Base-by-base conservation (phyloP, 2,888 invertebrate species). In the Agriopis marginaria region DNA sequence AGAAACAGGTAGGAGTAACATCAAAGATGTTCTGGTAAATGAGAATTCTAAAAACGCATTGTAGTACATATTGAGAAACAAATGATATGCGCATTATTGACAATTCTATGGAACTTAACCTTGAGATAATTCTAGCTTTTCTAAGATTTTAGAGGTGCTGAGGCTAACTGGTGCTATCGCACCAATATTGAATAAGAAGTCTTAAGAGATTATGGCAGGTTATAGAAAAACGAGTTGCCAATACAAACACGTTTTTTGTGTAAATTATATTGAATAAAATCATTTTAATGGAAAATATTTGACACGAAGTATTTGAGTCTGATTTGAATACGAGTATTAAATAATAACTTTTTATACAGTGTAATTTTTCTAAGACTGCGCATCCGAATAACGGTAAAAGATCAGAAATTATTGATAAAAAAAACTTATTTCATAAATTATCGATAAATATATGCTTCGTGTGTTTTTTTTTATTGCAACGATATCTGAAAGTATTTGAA, bases 101-200 rank as follows among this genome's bases (percentile, higher is more conserved):
- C 42, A 10, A 58, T 65, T 66, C 55, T 50, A 49, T 61, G 42
- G 11, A 44, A 44, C 56, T 55, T 40, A 56, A 14, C 56, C 58
- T 58, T 45, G 58, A 14, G 47, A n/a, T n/a, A 45, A 58, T 58
- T 23, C 14, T 45, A 32, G 12, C n/a, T 45, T 56, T 58, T 58
- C 11, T 47, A 12, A 23, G 23, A 45, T 44, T 56, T 56, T 17
- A 6, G 44, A 56, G 40, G 14, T 17, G 17, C 5, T 9, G 10
- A 7, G 17, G 6, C 17, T 23, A 7, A 59, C 53, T 23, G 23
- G 17, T 10, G 11, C 42, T 5, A 2, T 42, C 42, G 7, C 32
- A 32, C 32, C 0, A 32, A 32, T 9, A 42, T 12, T 47, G 1
- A 11, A 47, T 47, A 11, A 11, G 11, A 47, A 11, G 11, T 47